Evolutionary conservation across 2,113 vertebrate species (phyloP).

Genomic region (Electrona antarctica): DNA sequence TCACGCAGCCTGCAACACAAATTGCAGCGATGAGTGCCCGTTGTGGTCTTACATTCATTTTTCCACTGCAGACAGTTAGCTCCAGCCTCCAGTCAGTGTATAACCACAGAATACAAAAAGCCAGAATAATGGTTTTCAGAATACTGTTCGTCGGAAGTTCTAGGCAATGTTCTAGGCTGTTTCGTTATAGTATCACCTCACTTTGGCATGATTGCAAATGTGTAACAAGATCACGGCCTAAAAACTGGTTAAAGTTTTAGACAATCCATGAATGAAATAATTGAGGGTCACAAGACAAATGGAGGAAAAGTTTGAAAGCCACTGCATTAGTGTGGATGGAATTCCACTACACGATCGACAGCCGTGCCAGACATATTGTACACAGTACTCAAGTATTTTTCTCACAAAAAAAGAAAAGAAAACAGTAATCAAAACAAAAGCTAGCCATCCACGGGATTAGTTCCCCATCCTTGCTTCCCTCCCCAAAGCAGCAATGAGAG

Average conservation of each 20-base stretch:
- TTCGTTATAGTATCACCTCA: slow-evolving; percentile 34
- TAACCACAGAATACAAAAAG: slow-evolving; percentile 37
- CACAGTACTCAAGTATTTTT: slow-evolving; percentile 46
- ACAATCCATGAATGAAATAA: slow-evolving; percentile 59
- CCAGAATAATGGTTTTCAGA: not conserved
- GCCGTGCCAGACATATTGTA: slow-evolving; percentile 56
- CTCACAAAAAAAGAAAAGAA: slow-evolving; percentile 19
- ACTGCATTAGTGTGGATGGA: slow-evolving; percentile 45
- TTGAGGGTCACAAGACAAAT: slow-evolving; percentile 65
- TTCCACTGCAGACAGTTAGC: slow-evolving; percentile 36
- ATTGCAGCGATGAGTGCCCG: slow-evolving; percentile 12
- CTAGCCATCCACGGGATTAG: slow-evolving; percentile 29
- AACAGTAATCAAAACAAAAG: slow-evolving; percentile 46
- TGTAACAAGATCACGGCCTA: slow-evolving; percentile 28
- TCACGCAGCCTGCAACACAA: too few species aligned
- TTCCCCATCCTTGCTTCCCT: slow-evolving; percentile 30
- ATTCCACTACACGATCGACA: slow-evolving; percentile 59
- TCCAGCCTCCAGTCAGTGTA: slow-evolving; percentile 38
- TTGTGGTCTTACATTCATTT: slow-evolving; percentile 27
- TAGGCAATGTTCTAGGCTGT: slow-evolving; percentile 36
- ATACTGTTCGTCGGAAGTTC: not conserved
- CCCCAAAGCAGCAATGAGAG: slow-evolving; percentile 50
- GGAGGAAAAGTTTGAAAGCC: slow-evolving; percentile 62
- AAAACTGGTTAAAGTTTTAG: slow-evolving; percentile 40
- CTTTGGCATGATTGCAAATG: slow-evolving; percentile 26